Conservation (phyloP, 2,888 invertebrate species). For the Dicycla oo region DNA sequence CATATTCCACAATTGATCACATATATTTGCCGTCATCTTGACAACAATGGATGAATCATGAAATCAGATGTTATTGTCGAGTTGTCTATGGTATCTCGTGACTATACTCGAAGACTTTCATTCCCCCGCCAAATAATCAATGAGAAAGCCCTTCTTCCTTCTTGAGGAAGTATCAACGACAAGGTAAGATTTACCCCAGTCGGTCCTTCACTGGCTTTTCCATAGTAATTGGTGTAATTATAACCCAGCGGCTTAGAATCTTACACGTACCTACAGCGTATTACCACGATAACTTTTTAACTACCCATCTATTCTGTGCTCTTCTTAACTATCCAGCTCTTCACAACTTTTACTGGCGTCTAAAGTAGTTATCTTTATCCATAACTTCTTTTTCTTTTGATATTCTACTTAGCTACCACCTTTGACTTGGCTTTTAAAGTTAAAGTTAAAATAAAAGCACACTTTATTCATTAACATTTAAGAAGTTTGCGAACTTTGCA, state of each 20-base stretch:
- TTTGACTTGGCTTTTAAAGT: constrained; percentile 42
- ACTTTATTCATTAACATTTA: constrained; percentile 43
- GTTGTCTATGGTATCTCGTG: no score
- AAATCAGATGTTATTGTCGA: no score
- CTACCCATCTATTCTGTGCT: constrained; percentile 48
- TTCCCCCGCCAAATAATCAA: no score
- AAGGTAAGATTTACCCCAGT: no score
- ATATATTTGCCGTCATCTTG: no score
- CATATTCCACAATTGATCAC: no score
- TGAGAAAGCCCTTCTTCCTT: no score
- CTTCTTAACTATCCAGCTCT: constrained; percentile 51
- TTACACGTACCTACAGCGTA: constrained; percentile 21
- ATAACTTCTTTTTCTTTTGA: constrained; percentile 54
- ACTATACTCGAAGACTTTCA: no score
- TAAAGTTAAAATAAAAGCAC: constrained; percentile 28
- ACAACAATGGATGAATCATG: no score
- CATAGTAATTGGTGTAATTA: constrained; percentile 13
- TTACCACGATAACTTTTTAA: constrained; percentile 48
- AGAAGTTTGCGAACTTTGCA: constrained; percentile 22
- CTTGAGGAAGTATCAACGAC: no score
- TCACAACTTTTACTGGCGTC: constrained; percentile 49
- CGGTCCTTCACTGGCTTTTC: no score
- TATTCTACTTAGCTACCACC: constrained; percentile 39
- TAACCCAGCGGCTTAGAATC: constrained; percentile 24
- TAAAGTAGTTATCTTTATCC: constrained; percentile 58